Base-by-base conservation (phyloP, 2,888 invertebrate species). In the Euphydryas editha region DNA sequence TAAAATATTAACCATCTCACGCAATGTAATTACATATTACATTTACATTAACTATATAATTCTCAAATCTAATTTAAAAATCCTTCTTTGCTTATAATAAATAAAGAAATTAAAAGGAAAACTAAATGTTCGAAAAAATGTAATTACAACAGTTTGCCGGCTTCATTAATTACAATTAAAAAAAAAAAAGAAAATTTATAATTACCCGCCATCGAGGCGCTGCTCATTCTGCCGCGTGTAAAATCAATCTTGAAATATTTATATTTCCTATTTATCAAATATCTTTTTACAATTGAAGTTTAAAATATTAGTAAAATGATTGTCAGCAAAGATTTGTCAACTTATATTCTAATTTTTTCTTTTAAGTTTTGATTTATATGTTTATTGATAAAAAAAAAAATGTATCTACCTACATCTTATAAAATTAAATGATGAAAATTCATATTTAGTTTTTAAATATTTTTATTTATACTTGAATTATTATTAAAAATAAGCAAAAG, bases 201-300 rank as follows among this genome's bases (percentile, higher is more conserved):
- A 85, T 83, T 80, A 92, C 92, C 92, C 72, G 92, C 92, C 92
- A 92, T 91, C n/a, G 92, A 92, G 83, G 92, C 91, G 81, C 92
- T 92, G 90, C 89, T 91, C 92, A 92, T 92, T 74, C 86, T 90
- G 69, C 91, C 92, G 55, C 90, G 84, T 77, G 89, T 88, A 76
- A 92, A 92, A 89, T 90, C 90, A 90, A 92, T 92, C 84, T 87
- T 92, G 87, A 81, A 79, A 75, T 70, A 74, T 77, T 78, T 72
- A 68, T 64, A 63, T 63, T 63, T 65, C 60, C 70, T 67, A 63
- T 72, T 71, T 73, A 72, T 72, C 71, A 73, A 69, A 65, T 69
- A 59, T 21, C 21, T 7, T 21, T 11, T 36, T 17, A 54, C n/a
- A 10, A 13, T 20, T 56, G 39, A 2, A 39, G 18, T 39, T 56